Evolutionary conservation across 2,113 vertebrate species (phyloP), one percentile per base, ranked within the genome.

Genomic region (Catharus bicknelli): DNA sequence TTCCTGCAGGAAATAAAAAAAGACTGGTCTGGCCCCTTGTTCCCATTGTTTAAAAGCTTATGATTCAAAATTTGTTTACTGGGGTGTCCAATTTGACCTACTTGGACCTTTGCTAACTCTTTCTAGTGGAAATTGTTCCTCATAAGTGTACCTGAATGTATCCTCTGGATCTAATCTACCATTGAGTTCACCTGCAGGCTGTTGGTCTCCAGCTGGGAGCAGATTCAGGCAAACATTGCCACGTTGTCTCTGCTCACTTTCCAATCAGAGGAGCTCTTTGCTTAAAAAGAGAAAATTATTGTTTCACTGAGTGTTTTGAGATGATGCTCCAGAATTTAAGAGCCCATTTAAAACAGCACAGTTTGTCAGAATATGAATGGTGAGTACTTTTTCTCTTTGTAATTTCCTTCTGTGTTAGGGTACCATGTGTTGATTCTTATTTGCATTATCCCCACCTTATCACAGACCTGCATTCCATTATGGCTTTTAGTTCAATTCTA

Each of bases 201-300:
- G 32, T 51, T 82, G 89, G 42, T 68, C 90, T 94, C 76, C 88
- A 70, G 47, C 87, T 90, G 82, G 72, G 91, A 90, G 79, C 70
- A 88, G 68, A 55, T 84, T 92, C 53, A 83, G 79, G 48, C 36
- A 26, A 66, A 77, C 2, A 1, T 77, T 70, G 36, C 61, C 12
- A 13, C 2, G 1, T 20, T 72, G 59, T 6, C 48, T 86, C 38
- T 45, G 27, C 61, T 91, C 55, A 36, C 8, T 63, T 93, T 88
- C 59, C 68, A 90, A 9, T 14, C 48, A 47, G 30, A 92, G 50
- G 53, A 57, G 54, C 61, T 32, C 55, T 81, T 86, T 93, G 42
- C 25, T 57, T 74, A 45, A 72, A 91, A 83, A 81, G 13, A 77
- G 14, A 16, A 82, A 90, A 85, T 67, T 66, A 45, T n/a, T 58